Conservation (phyloP, 2,888 invertebrate species). For the Pherbina coryleti region DNA sequence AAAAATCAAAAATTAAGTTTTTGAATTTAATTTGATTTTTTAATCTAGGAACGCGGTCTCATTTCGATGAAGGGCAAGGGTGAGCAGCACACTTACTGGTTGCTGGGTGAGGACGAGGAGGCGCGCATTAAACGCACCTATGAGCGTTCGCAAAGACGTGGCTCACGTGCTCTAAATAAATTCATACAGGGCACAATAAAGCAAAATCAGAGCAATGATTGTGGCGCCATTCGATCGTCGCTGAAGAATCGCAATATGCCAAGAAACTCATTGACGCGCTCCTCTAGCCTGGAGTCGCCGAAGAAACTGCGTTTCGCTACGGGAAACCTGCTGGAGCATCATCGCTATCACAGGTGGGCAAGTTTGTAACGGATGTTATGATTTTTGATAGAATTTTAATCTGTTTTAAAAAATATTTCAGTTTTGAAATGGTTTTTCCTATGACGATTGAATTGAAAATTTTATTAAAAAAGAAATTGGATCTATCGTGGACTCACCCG, state of each 20-base stretch:
- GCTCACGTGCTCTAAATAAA: slow-evolving; percentile 68
- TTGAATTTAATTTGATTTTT: not conserved
- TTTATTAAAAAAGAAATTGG: too few relatives aligned
- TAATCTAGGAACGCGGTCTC: slow-evolving; percentile 79
- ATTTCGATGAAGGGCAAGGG: slow-evolving; percentile 88
- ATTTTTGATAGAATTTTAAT: not conserved
- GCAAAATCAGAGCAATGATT: slow-evolving; percentile 51
- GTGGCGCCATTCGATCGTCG: slow-evolving; percentile 75
- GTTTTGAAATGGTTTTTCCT: too few relatives aligned
- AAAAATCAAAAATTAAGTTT: not conserved
- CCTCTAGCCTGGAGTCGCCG: slow-evolving; percentile 86
- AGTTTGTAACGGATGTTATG: too few relatives aligned
- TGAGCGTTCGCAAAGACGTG: slow-evolving; percentile 71
- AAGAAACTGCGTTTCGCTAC: slow-evolving; percentile 85
- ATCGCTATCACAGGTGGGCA: slow-evolving; percentile 67
- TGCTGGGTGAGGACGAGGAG: slow-evolving; percentile 80
- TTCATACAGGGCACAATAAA: slow-evolving; percentile 66
- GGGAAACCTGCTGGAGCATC: slow-evolving; percentile 74
- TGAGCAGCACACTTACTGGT: slow-evolving; percentile 86
- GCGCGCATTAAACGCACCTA: slow-evolving; percentile 73
- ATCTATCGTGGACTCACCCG: too few relatives aligned
- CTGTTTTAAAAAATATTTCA: too few relatives aligned
- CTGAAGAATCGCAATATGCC: slow-evolving; percentile 76
- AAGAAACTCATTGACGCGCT: slow-evolving; percentile 74
- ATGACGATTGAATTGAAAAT: too few relatives aligned